A percentile compares a stretch with the other conserved stretches of the same genome.
Evolutionary conservation across 2,113 vertebrate species (phyloP).

Genomic region (Urocolius indicus): DNA sequence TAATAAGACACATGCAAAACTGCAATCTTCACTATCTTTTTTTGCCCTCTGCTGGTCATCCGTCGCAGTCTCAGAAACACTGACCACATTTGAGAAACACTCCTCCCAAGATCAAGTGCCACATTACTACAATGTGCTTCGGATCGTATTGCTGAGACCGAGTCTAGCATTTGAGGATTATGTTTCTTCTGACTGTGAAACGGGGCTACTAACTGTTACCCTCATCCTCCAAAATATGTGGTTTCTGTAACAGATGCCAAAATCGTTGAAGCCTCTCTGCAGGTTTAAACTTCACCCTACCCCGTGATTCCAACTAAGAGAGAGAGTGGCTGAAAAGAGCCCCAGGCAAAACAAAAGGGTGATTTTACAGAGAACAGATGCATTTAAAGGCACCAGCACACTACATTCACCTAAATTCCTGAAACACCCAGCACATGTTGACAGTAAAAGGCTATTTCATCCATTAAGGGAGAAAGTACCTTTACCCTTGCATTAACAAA

Average conservation of each 20-base stretch:
- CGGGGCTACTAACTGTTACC: neutral
- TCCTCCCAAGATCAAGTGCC: neutral
- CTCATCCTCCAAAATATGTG: neutral
- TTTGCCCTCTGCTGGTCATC: conserved; percentile 70
- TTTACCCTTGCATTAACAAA: neutral
- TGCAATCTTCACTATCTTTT: neutral
- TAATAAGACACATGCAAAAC: neutral
- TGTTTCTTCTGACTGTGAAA: neutral
- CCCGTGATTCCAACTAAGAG: neutral
- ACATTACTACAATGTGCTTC: neutral
- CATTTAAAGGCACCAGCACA: neutral
- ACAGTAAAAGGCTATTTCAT: neutral
- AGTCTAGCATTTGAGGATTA: neutral
- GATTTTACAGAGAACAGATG: neutral
- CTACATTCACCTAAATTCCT: neutral
- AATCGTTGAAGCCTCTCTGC: neutral
- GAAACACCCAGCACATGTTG: neutral
- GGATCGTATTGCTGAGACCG: neutral
- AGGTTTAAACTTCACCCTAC: neutral
- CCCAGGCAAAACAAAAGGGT: neutral
- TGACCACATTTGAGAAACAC: neutral
- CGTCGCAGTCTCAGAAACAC: neutral
- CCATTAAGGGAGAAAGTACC: neutral
- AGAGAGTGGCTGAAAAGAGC: neutral
- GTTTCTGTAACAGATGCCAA: neutral